These are phyloP conservation scores for Cardiocondyla obscurior DNA, from an alignment of 1,140 invertebrate genomes.

Conservation along the genomic window DNA sequence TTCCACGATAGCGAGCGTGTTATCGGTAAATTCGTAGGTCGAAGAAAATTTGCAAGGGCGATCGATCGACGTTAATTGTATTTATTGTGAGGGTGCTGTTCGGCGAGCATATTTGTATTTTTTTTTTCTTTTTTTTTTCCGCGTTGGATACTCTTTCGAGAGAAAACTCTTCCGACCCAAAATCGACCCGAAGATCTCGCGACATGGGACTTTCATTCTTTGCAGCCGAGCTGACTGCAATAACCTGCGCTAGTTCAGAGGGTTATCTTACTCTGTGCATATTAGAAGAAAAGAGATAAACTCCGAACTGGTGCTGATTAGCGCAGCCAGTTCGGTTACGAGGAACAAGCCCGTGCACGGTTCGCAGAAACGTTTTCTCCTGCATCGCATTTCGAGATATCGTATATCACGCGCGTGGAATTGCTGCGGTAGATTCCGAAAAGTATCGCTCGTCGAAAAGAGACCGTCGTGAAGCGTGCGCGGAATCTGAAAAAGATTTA, in stretches of 20 bases:
- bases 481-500: conserved; percentile 1
- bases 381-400: neutral
- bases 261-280: too few relatives aligned
- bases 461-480: too few relatives aligned
- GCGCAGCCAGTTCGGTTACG: too few relatives aligned
- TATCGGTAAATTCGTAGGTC: neutral
- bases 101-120: neutral
- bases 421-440: neutral
- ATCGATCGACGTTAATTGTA: neutral
- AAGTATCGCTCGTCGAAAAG: too few relatives aligned
- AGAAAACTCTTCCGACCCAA: neutral
- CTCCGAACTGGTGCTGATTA: too few relatives aligned
- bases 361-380: neutral
- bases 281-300: too few relatives aligned
- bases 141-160: neutral
- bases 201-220: neutral
- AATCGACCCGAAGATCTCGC: neutral
- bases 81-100: neutral
- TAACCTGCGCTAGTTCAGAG: too few relatives aligned
- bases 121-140: too few relatives aligned
- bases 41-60: neutral
- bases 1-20: neutral
- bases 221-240: too few relatives aligned
- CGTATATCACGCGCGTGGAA: neutral
- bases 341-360: neutral